phyloP scores from a whole-genome alignment of 2,113 vertebrate species.

The Strix uralensis region DNA sequence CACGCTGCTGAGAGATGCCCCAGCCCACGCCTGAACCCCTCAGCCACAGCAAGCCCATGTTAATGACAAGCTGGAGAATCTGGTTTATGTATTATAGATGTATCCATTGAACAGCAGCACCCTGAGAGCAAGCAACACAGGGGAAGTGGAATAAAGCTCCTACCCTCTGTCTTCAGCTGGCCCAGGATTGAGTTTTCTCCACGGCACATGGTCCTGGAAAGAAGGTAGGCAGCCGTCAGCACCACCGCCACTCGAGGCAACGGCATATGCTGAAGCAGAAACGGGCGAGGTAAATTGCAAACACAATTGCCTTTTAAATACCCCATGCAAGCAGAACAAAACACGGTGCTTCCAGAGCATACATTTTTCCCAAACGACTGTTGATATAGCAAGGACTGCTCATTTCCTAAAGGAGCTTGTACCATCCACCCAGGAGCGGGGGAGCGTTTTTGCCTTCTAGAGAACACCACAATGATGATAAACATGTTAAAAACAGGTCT shows the following conservation, averaged over 20 bases:
- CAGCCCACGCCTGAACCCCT: background rate
- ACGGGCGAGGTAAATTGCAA: background rate
- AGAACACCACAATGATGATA: background rate
- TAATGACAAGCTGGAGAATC: background rate
- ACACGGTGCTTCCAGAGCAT: background rate
- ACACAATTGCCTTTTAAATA: background rate
- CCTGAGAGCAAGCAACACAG: background rate
- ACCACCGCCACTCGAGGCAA: accelerated
- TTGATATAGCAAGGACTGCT: background rate
- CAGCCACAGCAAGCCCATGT: background rate
- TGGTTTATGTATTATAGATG: accelerated
- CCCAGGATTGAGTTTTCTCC: constrained; percentile 93
- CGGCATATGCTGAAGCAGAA: background rate
- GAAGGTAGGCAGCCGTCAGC: constrained; percentile 36
- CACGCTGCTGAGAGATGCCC: background rate
- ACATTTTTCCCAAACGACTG: background rate
- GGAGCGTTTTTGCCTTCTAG: background rate
- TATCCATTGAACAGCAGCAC: background rate
- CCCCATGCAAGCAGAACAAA: background rate
- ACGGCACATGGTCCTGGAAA: constrained; percentile 91
- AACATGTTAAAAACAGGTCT: background rate
- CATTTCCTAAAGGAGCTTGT: background rate
- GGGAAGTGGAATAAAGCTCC: constrained; percentile 65
- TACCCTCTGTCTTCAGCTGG: constrained; percentile 87
- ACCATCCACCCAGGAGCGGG: accelerated